Evolutionary conservation across 2,797 vertebrate species (phyloP), one percentile per base, ranked within the genome.

Genomic region (Syngnathus acus): DNA sequence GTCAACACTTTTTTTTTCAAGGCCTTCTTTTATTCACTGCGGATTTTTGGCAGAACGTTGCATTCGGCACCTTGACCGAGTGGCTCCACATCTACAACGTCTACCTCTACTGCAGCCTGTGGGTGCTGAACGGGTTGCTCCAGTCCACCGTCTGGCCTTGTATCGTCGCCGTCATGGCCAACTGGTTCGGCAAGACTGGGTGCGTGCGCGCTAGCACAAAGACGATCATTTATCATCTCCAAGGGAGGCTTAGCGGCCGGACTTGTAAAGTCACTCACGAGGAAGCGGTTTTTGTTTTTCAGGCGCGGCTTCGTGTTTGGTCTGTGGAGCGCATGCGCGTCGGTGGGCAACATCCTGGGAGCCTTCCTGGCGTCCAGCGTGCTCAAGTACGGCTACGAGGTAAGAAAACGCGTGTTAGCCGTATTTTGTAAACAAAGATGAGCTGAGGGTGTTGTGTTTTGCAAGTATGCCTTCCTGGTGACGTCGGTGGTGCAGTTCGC

Each of bases 101-200:
- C 71, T 93, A 93, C 79, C 89, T 98, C 75, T 99, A 99, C 88
- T 95, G 94, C 61, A 66, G 75, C 67, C 88, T 98, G 64, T 99
- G 96, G 97, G 88, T 94, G 66, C 83, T 95, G 70, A 98, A 98
- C 5, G 97, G 97, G 72, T 91, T 99, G 78, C 89, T 99, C 80
- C 97, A 99, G 89, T 98, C 96, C 0, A 93, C 95, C 0, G 95
- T 97, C 32, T 99, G 97, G 97, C 96, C 97, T 71, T 96, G 95
- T 6, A 95, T 98, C 23, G 97, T 99, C 23, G 93, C 96, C 1
- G 90, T 98, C 79, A 98, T 99, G 97, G 96, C 94, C 74, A 98
- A 98, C 90, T 99, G 97, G 97, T 99, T 99, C 77, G 97, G 96
- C 67, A 96, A 96, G 86, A 83, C 93, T 0, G 96, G 96, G 97